Conservation (phyloP, 2,113 vertebrate genomes). For the Paracanthobrama guichenoti region DNA sequence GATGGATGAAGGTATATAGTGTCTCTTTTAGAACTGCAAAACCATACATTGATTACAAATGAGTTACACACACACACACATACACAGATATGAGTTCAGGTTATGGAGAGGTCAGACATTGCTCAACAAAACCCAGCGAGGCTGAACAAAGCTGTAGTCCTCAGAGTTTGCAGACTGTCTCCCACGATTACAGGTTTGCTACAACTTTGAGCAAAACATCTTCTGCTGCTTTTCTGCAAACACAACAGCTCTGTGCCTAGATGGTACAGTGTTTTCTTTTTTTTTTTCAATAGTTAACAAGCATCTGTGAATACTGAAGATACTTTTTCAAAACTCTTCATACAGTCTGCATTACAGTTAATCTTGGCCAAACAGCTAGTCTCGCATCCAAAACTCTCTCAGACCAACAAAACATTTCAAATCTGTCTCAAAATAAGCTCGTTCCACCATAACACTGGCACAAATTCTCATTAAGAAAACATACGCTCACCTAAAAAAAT, state of each 20-base stretch:
- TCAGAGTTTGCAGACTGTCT: not conserved
- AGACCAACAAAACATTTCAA: too few relatives aligned
- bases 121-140: not conserved
- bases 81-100: conserved; percentile 1
- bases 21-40: not conserved
- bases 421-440: too few relatives aligned
- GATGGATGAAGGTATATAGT: not conserved
- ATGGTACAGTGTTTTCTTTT: not conserved
- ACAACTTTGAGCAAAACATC: not conserved
- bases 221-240: not conserved
- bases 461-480: too few relatives aligned
- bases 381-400: too few relatives aligned
- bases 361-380: too few relatives aligned
- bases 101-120: conserved; percentile 18
- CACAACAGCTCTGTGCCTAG: not conserved
- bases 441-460: too few relatives aligned
- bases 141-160: not conserved
- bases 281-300: too few relatives aligned
- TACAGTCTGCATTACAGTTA: too few relatives aligned
- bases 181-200: not conserved
- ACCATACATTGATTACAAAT: conserved; percentile 9
- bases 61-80: conserved; percentile 6
- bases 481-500: too few relatives aligned
- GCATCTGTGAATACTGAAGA: too few relatives aligned
- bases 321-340: too few relatives aligned